These are phyloP conservation scores for Andrena minutula DNA, from an alignment of 2,888 invertebrate species.

Conservation along the genomic window DNA sequence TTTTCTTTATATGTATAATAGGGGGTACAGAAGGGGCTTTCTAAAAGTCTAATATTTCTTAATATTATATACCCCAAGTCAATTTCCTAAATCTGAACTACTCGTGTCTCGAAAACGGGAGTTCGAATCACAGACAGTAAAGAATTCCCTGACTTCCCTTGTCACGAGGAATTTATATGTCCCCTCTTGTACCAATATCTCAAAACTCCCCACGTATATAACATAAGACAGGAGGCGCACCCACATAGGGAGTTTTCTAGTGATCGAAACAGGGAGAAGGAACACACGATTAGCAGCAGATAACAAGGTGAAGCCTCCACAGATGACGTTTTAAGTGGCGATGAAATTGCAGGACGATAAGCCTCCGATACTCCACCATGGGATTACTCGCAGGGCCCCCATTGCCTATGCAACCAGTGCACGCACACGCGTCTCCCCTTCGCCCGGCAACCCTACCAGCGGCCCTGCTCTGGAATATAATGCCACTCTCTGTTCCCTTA, in stretches of 20 bases:
- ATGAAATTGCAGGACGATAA: slow-evolving; percentile 80
- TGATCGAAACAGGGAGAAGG: slow-evolving; percentile 53
- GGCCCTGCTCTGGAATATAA: slow-evolving; percentile 62
- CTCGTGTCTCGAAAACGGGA: background rate
- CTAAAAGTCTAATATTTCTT: no score
- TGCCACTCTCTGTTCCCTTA: slow-evolving; percentile 62
- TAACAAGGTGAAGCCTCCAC: slow-evolving; percentile 79
- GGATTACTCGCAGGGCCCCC: slow-evolving; percentile 48
- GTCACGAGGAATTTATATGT: background rate
- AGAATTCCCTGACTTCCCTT: background rate
- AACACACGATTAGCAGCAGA: slow-evolving; percentile 79
- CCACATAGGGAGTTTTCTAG: slow-evolving; percentile 19
- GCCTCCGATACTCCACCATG: slow-evolving; percentile 57
- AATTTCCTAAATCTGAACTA: background rate
- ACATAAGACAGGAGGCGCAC: slow-evolving; percentile 39
- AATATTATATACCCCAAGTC: no score
- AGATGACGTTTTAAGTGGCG: slow-evolving; percentile 82
- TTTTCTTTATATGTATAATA: no score
- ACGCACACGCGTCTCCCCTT: slow-evolving; percentile 31
- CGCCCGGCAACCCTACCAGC: slow-evolving; percentile 7
- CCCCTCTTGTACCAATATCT: background rate
- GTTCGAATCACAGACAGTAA: background rate
- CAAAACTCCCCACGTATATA: background rate
- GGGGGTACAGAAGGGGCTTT: no score
- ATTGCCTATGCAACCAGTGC: slow-evolving; percentile 47